Percentiles rank a stretch among this genome's conserved stretches.
phyloP scores from a whole-genome alignment of 2,797 vertebrate species.

The Labeo calbasu region DNA sequence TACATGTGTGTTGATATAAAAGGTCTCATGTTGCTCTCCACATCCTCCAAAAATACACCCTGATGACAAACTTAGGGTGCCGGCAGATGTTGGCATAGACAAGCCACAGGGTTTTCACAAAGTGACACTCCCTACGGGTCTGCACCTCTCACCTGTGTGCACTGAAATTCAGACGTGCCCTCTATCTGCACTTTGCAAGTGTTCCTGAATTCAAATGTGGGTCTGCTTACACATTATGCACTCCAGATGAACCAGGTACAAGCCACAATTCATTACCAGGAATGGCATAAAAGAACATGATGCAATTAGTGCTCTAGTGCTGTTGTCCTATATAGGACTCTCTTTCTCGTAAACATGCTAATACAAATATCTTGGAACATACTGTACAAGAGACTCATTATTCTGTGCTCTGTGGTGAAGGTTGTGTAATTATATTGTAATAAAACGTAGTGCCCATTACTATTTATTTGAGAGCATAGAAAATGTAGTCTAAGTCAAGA shows the following conservation, averaged over 20 bases:
- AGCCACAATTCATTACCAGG: neutral
- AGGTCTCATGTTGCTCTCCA: constrained; percentile 44
- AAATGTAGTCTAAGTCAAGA: neutral
- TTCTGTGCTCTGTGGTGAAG: neutral
- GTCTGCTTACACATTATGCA: constrained; percentile 15
- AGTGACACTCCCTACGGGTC: neutral
- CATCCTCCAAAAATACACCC: constrained; percentile 8
- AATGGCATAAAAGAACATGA: constrained; percentile 3
- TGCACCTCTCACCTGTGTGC: constrained; percentile 26
- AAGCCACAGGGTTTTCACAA: constrained; percentile 23
- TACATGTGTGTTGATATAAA: constrained; percentile 59
- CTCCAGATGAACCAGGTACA: constrained; percentile 15
- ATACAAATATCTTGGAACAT: neutral
- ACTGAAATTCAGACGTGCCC: constrained; percentile 20
- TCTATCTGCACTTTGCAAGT: constrained; percentile 10
- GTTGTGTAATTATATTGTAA: neutral
- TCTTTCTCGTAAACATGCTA: neutral
- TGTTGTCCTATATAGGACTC: neutral
- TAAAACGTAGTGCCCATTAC: neutral
- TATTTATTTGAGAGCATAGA: neutral
- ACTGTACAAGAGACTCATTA: neutral
- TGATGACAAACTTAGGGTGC: constrained; percentile 13
- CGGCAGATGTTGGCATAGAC: constrained; percentile 50
- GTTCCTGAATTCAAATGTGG: constrained; percentile 9
- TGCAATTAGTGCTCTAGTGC: neutral